These are phyloP conservation scores for Microctonus hyperodae DNA, from an alignment of 2,888 invertebrate species.

Conservation along the genomic window DNA sequence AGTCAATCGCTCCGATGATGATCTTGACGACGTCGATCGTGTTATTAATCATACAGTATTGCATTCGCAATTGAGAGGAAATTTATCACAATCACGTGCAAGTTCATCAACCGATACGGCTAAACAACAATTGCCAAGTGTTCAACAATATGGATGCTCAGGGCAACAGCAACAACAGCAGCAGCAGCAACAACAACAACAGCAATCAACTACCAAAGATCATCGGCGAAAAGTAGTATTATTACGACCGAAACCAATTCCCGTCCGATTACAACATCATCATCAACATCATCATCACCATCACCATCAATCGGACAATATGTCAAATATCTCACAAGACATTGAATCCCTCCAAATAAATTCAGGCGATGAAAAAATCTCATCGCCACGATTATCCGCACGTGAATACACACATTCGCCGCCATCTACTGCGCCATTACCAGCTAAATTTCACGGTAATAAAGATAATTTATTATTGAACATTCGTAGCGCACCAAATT, in stretches of 20 bases:
- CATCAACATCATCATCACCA: conserved; percentile 52
- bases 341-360: conserved; percentile 61
- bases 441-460: conserved; percentile 74
- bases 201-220: conserved; percentile 44
- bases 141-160: not conserved
- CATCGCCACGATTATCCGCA: conserved; percentile 66
- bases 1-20: conserved; percentile 80
- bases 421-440: conserved; percentile 84
- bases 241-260: conserved; percentile 69
- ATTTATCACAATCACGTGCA: conserved; percentile 48
- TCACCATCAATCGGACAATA: conserved; percentile 50
- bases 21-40: conserved; percentile 82
- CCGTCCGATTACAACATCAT: conserved; percentile 62
- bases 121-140: conserved; percentile 39
- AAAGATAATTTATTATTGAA: conserved; percentile 73
- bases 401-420: conserved; percentile 83
- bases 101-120: conserved; percentile 55
- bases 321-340: conserved; percentile 56
- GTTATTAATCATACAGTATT: conserved; percentile 82
- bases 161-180: conserved; percentile 41
- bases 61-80: conserved; percentile 47
- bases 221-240: conserved; percentile 64
- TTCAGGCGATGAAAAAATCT: conserved; percentile 57
- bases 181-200: conserved; percentile 32
- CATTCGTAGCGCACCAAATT: conserved; percentile 81